Percentiles rank a stretch among this genome's conserved stretches.
These are phyloP conservation scores for Hypercompe scribonia DNA, from an alignment of 2,888 invertebrate species.

Conservation along the genomic window DNA sequence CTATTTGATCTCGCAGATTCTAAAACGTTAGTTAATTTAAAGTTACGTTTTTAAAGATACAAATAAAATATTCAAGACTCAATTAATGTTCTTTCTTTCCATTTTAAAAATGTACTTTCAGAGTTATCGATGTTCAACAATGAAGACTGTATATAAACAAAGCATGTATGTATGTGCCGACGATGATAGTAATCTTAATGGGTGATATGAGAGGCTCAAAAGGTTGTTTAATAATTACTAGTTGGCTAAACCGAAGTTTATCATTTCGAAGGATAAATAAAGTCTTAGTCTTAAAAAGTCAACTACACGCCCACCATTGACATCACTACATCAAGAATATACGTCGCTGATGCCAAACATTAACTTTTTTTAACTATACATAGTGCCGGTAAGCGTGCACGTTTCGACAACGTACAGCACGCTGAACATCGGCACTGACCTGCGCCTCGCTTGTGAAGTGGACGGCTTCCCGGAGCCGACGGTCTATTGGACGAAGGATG, in stretches of 20 bases:
- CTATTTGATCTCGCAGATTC: too few species aligned
- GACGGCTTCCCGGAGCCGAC: conserved; percentile 92
- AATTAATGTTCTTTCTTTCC: not conserved
- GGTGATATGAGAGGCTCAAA: not conserved
- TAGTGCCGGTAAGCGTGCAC: conserved; percentile 89
- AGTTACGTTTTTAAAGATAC: too few species aligned
- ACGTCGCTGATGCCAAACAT: not conserved
- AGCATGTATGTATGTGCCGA: not conserved
- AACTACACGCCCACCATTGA: not conserved
- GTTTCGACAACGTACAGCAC: conserved; percentile 85
- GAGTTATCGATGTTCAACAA: not conserved
- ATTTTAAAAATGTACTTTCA: not conserved
- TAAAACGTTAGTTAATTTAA: too few species aligned
- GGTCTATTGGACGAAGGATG: conserved; percentile 94
- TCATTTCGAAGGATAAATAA: not conserved
- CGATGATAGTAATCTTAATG: conserved; percentile 1
- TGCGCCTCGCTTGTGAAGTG: conserved; percentile 91
- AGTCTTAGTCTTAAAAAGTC: not conserved
- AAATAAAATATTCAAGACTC: not conserved
- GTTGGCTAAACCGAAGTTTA: not conserved
- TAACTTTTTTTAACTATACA: not conserved
- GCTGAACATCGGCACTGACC: conserved; percentile 89
- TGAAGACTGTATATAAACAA: not conserved
- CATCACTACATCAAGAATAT: not conserved
- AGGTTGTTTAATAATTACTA: not conserved